Base-by-base conservation (phyloP, 2,113 vertebrate species). In the Menidia beryllina region DNA sequence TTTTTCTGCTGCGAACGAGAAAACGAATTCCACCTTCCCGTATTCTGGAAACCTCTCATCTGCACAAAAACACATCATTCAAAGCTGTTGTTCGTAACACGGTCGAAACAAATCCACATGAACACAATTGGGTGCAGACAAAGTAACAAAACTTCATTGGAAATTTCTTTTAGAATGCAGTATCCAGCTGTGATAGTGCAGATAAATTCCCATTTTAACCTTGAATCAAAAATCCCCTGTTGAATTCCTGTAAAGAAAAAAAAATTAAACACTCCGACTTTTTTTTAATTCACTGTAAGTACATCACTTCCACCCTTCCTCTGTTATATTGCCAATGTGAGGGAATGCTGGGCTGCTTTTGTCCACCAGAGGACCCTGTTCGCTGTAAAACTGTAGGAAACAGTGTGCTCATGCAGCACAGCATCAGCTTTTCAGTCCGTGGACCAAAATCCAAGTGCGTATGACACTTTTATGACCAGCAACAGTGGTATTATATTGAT, bases 11-110 rank as follows among this genome's bases (percentile, higher is more conserved):
- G 91, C 96, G 0, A 97, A 98, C 17, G 97, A 98, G 88, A 99
- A 98, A 39, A 99, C 95, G 8, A 99, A 98, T 78, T 99, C 97
- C 90, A 99, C 97, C 86, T 98, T 99, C 15, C 97, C 97, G 0
- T 98, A 96, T 73, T 98, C 97, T 0, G 97, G 96, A 77, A 98
- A 98, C 68, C 97, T 66, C 1, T 89, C 90, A 76, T 91, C 90
- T 91, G 84, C 3, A 43, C 6, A 48, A 23, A 77, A 3, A 84
- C 19, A 86, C 14, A 64, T 0, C 59, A 2, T 0, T 2, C 0
- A 41, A 11, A 70, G 12, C 48, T n/a, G 11, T 14, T 13, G 15
- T 34, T 65, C 51, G 36, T 41, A 2, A 54, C 39, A 64, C 0
- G 20, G 23, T 5, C 5, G 3, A 48, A 10, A 27, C 5, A n/a